Conservation (phyloP, 2,797 vertebrate genomes). For the Oophaga sylvatica region DNA sequence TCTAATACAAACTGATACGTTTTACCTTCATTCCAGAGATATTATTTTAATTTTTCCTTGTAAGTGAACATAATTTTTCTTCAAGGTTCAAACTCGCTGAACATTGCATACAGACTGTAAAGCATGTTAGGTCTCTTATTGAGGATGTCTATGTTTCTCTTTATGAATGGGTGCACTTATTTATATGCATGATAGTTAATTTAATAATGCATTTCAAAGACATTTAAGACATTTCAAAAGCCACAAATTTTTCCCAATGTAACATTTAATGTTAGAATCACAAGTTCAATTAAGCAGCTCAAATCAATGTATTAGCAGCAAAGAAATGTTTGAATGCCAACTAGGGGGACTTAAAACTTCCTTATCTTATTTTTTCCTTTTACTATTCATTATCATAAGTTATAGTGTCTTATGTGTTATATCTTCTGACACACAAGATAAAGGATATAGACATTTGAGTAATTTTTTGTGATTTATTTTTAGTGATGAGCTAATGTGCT, state of each 20-base stretch:
- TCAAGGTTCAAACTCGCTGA: neutral
- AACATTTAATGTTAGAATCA: slow-evolving; percentile 15
- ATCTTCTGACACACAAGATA: neutral
- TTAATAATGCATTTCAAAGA: neutral
- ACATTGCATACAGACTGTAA: neutral
- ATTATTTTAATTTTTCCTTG: neutral
- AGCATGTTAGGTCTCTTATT: neutral
- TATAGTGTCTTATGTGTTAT: neutral
- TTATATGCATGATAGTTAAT: neutral
- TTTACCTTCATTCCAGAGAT: slow-evolving; percentile 8
- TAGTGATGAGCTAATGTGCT: too few species aligned
- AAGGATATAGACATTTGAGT: too few species aligned
- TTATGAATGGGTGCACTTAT: neutral
- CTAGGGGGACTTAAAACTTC: neutral
- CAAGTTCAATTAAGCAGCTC: neutral
- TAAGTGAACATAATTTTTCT: slow-evolving; percentile 7
- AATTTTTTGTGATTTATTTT: too few species aligned
- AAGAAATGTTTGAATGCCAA: neutral
- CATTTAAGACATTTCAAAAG: neutral
- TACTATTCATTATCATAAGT: neutral
- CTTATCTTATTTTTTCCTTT: neutral
- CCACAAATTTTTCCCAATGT: neutral
- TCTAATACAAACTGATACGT: neutral
- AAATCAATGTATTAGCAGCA: slow-evolving; percentile 2
- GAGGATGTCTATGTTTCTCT: neutral